Percentiles rank a stretch among this genome's conserved stretches.
Evolutionary conservation across 2,113 vertebrate species (phyloP).

Genomic region (Hemicordylus capensis): DNA sequence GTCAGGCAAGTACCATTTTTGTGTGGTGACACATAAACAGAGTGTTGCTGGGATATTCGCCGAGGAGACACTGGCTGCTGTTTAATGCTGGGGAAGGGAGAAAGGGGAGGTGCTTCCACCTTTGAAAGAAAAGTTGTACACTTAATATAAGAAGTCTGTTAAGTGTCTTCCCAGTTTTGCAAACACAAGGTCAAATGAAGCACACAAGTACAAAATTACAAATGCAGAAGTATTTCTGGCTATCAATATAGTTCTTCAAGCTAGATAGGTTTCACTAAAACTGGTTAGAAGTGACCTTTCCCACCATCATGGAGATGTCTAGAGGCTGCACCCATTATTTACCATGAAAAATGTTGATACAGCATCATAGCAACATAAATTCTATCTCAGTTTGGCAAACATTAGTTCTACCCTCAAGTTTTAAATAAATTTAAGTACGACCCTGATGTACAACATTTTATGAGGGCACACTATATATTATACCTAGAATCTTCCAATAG

Average conservation of each 20-base stretch:
- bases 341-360: background rate
- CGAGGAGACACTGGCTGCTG: conserved; percentile 89
- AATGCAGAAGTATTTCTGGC: background rate
- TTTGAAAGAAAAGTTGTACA: conserved; percentile 61
- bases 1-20: conserved; percentile 84
- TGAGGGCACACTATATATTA: background rate
- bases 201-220: background rate
- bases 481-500: background rate
- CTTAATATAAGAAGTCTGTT: background rate
- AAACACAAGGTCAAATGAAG: rapidly evolving
- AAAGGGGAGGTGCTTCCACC: conserved; percentile 88
- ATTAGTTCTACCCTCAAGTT: background rate
- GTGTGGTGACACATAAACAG: conserved; percentile 91
- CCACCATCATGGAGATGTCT: background rate
- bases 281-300: background rate
- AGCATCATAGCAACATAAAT: background rate
- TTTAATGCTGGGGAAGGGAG: conserved; percentile 89
- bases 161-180: background rate
- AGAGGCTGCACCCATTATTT: background rate
- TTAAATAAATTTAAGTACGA: background rate
- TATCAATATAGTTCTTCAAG: background rate
- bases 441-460: background rate
- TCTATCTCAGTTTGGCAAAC: background rate
- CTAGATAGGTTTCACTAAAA: background rate
- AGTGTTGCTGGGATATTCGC: conserved; percentile 90